Evolutionary conservation across 2,888 invertebrate genomes (phyloP).

Genomic region (Parnassius mnemosyne): DNA sequence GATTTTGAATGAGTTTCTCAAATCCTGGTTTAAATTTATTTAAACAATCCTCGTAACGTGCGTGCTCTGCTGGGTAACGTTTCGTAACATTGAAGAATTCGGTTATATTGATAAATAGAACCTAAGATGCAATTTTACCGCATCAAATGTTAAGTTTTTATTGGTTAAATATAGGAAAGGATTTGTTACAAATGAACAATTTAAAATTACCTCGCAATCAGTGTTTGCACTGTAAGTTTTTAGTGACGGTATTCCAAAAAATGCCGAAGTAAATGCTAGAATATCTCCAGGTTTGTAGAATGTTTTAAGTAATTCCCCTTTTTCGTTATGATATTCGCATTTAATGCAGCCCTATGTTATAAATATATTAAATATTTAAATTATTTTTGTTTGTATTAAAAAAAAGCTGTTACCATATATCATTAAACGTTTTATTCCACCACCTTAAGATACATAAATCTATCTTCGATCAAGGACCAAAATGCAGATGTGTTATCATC

Average conservation of each 20-base stretch:
- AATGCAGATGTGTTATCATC: no score
- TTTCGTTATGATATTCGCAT: constrained; percentile 48
- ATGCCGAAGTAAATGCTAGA: constrained; percentile 45
- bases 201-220: constrained; percentile 54
- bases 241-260: constrained; percentile 46
- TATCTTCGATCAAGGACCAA: no score
- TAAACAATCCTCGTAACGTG: constrained; percentile 40
- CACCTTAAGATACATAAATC: no score
- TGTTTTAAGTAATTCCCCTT: constrained; percentile 41
- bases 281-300: constrained; percentile 43
- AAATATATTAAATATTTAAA: neutral
- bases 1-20: constrained; percentile 38
- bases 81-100: constrained; percentile 51
- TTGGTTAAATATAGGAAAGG: no score
- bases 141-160: no score
- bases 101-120: constrained; percentile 45
- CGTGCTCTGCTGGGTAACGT: constrained; percentile 49
- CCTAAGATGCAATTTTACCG: constrained; percentile 40
- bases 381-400: neutral
- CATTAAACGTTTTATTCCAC: no score
- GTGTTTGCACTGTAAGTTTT: constrained; percentile 49
- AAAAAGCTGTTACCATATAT: neutral
- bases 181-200: neutral
- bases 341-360: constrained; percentile 48
- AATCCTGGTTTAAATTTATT: constrained; percentile 41